Evolutionary conservation across 2,888 invertebrate species (phyloP), one percentile per base, ranked within the genome.

Genomic region (Corythucha ciliata): DNA sequence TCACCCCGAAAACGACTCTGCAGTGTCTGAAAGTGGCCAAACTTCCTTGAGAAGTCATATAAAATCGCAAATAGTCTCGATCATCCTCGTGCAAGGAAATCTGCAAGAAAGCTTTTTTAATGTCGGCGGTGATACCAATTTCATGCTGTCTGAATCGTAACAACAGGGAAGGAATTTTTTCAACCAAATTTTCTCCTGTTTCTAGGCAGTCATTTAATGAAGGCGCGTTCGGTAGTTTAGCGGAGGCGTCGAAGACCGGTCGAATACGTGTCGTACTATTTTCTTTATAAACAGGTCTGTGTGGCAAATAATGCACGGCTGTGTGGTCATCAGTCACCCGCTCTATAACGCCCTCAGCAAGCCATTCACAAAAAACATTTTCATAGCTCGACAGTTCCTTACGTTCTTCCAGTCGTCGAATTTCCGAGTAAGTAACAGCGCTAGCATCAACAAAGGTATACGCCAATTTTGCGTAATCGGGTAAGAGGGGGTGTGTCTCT

Each of bases 401-500:
- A 2, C 22, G 29, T 7, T 32, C 10, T 14, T 33, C 33, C 14
- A 12, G 61, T 39, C 27, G 54, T 50, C 39, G 59, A 48, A 5
- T 41, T 29, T n/a, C 52, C 46, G 8, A 64, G 39, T 48, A 56
- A 62, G n/a, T 56, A 55, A 4, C n/a, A n/a, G n/a, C n/a, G n/a
- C n/a, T n/a, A n/a, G n/a, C n/a, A n/a, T n/a, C n/a, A n/a, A n/a
- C n/a, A n/a, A n/a, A 59, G 36, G 2, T 56, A 60, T 16, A 39
- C 47, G 63, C 59, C 10, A 60, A 18, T 8, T 57, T 44, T 24
- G 54, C 59, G 55, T 65, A 63, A 39, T 41, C 46, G 10, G 59
- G 42, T 1, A 67, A 37, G 4, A 59, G 61, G 1, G 62, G 61
- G 51, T 64, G 64, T 41, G 58, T 61, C n/a, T 63, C 62, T 16